Base-by-base conservation (phyloP, 1,140 invertebrate species). In the Spodoptera litura region DNA sequence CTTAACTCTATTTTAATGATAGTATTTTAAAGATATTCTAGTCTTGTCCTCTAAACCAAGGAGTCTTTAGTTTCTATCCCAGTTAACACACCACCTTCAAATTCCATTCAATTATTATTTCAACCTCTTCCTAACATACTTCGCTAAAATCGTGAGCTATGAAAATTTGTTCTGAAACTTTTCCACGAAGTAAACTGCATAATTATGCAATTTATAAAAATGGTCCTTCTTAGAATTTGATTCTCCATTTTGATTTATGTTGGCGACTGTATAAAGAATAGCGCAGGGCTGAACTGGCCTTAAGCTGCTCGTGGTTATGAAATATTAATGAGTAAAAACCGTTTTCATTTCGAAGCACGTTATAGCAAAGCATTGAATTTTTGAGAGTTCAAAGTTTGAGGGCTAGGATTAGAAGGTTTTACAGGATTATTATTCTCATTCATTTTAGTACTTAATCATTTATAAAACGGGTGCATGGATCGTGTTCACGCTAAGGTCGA, bases 281-380 rank as follows among this genome's bases (percentile, higher is more conserved):
- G 51, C 35, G 25, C 15, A 35, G n/a, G 55, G 31, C 44, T 66
- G 62, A 66, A 66, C 62, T 66, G 15, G 79, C 79, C 83, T 82
- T 84, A 85, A 87, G 83, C 81, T 58, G 71, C 71, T 73, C 81
- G 83, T 85, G 81, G 80, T 86, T 89, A 90, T 90, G 88, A 90
- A 89, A 90, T 88, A 89, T 90, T 90, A 87, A 87, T 90, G 87
- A 88, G 86, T 81, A 59, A 77, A 85, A 87, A 86, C 83, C 83
- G 86, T 83, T 88, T 89, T 87, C 83, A 86, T 86, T 87, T 83
- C 82, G 76, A 83, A 84, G 81, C 79, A 82, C 55, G 71, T 73
- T 73, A 20, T 20, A 38, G 38, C 20, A 73, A 59, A 55, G 35
- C 71, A 73, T 73, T 58, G 55, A 73, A 58, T 59, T 59, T 73